Percentiles rank a stretch among this genome's conserved stretches.
Evolutionary conservation across 2,888 invertebrate species (phyloP).

Genomic region (Sminthurinus aureus): DNA sequence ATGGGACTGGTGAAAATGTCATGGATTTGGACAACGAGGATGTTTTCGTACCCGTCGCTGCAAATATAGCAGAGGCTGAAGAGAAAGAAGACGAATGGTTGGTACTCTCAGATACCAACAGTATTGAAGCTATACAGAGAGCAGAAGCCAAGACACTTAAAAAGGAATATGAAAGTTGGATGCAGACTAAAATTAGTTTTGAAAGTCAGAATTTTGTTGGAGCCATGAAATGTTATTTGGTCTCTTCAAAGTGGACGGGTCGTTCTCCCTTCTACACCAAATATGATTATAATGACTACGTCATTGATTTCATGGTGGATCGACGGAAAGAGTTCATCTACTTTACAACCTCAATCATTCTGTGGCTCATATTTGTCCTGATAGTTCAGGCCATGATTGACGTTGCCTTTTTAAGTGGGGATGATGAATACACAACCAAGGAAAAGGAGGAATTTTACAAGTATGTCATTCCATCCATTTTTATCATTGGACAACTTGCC

Average conservation of each 20-base stretch:
- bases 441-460: conserved; percentile 9
- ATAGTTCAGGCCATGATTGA: conserved; percentile 18
- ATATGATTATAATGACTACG: conserved; percentile 2
- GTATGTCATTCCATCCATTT: conserved; percentile 3
- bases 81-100: conserved; percentile 33
- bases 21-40: background rate
- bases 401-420: conserved; percentile 1
- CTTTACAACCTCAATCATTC: conserved; percentile 19
- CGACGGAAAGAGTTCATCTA: conserved; percentile 28
- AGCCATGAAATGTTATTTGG: background rate
- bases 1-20: background rate
- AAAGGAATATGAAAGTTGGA: conserved; percentile 26
- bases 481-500: conserved; percentile 18
- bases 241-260: conserved; percentile 3
- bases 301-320: conserved; percentile 21
- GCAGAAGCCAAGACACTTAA: background rate
- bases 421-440: conserved; percentile 4
- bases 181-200: conserved; percentile 24
- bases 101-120: conserved; percentile 9
- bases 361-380: conserved; percentile 29
- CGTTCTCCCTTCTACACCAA: conserved; percentile 13
- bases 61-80: background rate
- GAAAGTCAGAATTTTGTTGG: conserved; percentile 29
- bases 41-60: background rate
- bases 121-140: background rate